A percentile compares a stretch with the other conserved stretches of the same genome.
Evolutionary conservation across 1,140 invertebrate species (phyloP).

Genomic region (Chionoecetes opilio): DNA sequence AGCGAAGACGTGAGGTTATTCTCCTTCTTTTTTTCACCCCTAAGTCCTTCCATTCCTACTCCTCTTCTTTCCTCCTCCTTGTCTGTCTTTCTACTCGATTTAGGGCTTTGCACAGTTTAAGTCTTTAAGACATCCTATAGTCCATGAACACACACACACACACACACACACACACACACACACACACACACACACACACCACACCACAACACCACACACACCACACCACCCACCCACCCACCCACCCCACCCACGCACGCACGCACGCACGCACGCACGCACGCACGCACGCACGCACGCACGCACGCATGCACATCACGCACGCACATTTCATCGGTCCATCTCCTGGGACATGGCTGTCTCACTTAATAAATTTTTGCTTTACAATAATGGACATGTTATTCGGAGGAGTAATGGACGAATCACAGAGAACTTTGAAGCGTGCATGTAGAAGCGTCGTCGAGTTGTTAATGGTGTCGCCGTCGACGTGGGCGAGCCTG

Average conservation of each 20-base stretch:
- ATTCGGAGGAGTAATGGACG: neutral
- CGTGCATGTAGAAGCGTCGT: conserved; percentile 3
- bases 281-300: conserved; percentile 28
- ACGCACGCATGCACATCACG: conserved; percentile 46
- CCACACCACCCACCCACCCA: neutral
- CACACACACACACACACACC: conserved; percentile 55
- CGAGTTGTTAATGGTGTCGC: neutral
- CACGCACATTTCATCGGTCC: neutral
- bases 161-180: conserved; percentile 45
- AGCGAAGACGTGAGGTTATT: no score
- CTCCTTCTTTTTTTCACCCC: neutral
- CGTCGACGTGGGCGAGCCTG: neutral
- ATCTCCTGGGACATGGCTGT: neutral
- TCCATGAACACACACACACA: neutral
- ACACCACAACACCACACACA: conserved; percentile 42
- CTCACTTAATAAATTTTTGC: neutral
- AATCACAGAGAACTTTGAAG: neutral
- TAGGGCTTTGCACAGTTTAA: neutral
- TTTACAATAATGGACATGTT: neutral
- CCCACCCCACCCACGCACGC: conserved; percentile 43
- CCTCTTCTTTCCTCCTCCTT: neutral
- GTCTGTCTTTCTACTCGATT: no score
- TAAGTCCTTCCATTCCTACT: neutral
- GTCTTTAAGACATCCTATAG: neutral
- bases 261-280: neutral